Evolutionary conservation across 2,113 vertebrate species (phyloP), one percentile per base, ranked within the genome.

Genomic region (Hipposideros armiger): DNA sequence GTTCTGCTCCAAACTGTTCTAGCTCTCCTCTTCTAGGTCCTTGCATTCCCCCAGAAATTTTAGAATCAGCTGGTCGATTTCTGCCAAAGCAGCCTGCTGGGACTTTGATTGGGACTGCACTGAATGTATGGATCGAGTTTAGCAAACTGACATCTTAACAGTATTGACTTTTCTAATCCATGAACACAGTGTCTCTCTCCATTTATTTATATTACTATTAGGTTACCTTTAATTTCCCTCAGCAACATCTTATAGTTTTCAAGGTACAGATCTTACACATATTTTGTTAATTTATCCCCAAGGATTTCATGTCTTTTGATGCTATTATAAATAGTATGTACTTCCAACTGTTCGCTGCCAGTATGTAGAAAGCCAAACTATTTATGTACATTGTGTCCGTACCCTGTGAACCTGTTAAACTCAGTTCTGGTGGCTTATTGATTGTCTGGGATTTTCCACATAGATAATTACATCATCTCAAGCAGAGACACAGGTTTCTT

Each of bases 161-260:
- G 6, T 0, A 15, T 1, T 3, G 42, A 32, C 5, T 9, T 20
- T 40, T 64, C 54, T 11, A 16, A 17, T 30, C 42, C 54, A 11
- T 2, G 11, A 58, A 36, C 60, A 45, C 0, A 0, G 32, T 0
- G 1, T 10, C 8, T 17, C 50, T 36, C 80, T 52, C 24, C 36
- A 7, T 14, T n/a, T 28, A 7, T 15, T 36, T 2, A 11, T 22
- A 19, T 60, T 36, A 17, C 47, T 50, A 2, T 66, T 26, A 36
- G 69, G 45, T 74, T 45, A n/a, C 15, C 76, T 32, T 56, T n/a
- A 58, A 84, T 56, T 72, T 56, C 73, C 60, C 85, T 76, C 86
- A 78, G 93, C 72, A 60, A 26, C 66, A 2, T 3, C 76, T 87
- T 10, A 20, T 5, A 10, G 24, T 24, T 78, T 40, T 20, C 77